Conservation (phyloP, 2,797 vertebrate species). For the Hypotaenidia philippensis region DNA sequence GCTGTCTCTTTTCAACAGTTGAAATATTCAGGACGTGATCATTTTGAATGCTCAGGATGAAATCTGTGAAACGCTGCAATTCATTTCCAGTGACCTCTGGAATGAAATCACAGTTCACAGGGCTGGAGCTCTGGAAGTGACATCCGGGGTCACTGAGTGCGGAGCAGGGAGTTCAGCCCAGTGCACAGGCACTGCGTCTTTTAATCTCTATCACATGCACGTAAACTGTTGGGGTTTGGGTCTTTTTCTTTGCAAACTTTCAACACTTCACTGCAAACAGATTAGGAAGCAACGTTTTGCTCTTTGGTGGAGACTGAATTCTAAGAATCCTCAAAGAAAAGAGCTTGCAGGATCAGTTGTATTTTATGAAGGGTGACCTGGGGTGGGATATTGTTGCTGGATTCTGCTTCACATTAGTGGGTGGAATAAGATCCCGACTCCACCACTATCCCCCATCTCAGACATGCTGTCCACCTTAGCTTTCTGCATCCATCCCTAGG, state of each 20-base stretch:
- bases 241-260: neutral
- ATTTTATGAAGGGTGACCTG: neutral
- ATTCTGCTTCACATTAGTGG: neutral
- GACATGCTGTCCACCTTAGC: neutral
- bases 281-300: neutral
- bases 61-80: neutral
- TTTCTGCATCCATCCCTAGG: neutral
- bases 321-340: neutral
- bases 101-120: neutral
- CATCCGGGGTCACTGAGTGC: accelerated
- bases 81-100: neutral
- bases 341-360: neutral
- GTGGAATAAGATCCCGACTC: neutral
- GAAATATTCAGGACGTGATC: neutral
- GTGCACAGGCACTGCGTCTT: neutral
- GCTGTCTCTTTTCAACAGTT: slow-evolving; percentile 29
- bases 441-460: neutral
- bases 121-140: neutral
- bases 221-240: neutral
- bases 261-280: neutral
- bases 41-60: slow-evolving; percentile 14
- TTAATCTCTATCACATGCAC: neutral
- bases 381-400: neutral
- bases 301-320: neutral
- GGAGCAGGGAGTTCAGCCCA: neutral